These are phyloP conservation scores for Tachysurus vachellii DNA, from an alignment of 2,113 vertebrate genomes.

Conservation along the genomic window DNA sequence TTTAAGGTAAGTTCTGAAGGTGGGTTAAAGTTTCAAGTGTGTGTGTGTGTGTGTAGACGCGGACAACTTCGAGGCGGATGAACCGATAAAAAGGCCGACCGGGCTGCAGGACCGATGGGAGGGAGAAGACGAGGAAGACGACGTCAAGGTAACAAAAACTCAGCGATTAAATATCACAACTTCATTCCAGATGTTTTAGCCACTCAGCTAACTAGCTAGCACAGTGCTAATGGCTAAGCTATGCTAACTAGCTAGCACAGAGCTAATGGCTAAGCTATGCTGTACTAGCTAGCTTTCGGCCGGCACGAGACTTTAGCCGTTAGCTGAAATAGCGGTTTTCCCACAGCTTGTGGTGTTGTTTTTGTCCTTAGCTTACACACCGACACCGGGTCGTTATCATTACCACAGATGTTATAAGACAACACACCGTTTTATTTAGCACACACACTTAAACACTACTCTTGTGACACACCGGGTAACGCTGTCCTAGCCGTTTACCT, in stretches of 20 bases:
- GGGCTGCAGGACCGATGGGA: conserved; percentile 59
- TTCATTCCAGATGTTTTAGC: neutral
- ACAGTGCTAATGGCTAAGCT: neutral
- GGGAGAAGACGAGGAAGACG: conserved; percentile 81
- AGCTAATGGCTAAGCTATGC: neutral
- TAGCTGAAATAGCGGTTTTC: neutral
- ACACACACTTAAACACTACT: too few relatives aligned
- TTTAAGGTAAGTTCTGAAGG: neutral
- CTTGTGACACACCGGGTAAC: neutral
- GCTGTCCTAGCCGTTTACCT: neutral
- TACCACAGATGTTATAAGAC: too few relatives aligned
- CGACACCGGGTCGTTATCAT: neutral
- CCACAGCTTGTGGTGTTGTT: neutral
- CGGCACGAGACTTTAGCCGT: neutral
- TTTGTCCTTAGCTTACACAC: neutral
- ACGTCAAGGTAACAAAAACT: conserved; percentile 73
- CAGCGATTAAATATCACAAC: too few relatives aligned
- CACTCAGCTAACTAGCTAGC: neutral
- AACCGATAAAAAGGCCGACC: conserved; percentile 67
- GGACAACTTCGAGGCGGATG: conserved; percentile 82
- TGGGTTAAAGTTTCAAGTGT: conserved; percentile 9
- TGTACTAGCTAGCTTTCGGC: neutral
- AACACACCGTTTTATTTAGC: neutral
- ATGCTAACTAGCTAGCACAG: neutral
- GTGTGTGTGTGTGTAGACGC: conserved; percentile 72